Base-by-base conservation (phyloP, 2,797 vertebrate species). In the Argya squamiceps region DNA sequence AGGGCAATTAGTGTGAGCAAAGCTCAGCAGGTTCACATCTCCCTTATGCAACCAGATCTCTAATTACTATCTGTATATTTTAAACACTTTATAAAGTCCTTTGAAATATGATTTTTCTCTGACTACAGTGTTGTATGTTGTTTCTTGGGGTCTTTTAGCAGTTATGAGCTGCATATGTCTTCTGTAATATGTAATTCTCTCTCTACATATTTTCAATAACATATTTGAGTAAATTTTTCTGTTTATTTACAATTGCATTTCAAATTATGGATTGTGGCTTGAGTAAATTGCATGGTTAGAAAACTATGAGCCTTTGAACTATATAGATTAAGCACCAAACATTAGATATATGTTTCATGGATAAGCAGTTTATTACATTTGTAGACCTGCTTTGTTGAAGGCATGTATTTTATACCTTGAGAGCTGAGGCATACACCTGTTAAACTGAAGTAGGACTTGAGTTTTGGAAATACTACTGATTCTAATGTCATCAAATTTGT, bases 61-160 rank as follows among this genome's bases (percentile, higher is more conserved):
- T 96, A 96, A 97, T 96, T 96, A 95, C 74, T 70, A 3, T 89
- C 67, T 87, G 94, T 60, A 64, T 92, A 79, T 82, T 90, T 95
- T 92, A 95, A 95, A 67, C 80, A 87, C 78, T 95, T 82, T 19
- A 15, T 50, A 39, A 20, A 44, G 50, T 77, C 49, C 60, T 94
- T 93, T 73, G 56, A 89, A 88, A 88, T 41, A 47, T 0, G 0
- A 4, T 36, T 68, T 90, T 91, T 88, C 29, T 81, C 62, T 89
- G 26, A 37, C 68, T 62, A 10, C 20, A 44, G 9, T 62, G 15
- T 29, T 65, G 9, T 47, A 9, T 83, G 63, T 70, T 18, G 10
- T 44, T 91, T 82, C 71, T 88, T 26, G 9, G 30, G 15, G 13
- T 15, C 60, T 44, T 47, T 78, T 79, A 53, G 37, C 23, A 73